Percentiles rank a stretch among this genome's conserved stretches.
phyloP scores from a whole-genome alignment of 2,797 vertebrate species.

The Oreonectes daqikongensis region DNA sequence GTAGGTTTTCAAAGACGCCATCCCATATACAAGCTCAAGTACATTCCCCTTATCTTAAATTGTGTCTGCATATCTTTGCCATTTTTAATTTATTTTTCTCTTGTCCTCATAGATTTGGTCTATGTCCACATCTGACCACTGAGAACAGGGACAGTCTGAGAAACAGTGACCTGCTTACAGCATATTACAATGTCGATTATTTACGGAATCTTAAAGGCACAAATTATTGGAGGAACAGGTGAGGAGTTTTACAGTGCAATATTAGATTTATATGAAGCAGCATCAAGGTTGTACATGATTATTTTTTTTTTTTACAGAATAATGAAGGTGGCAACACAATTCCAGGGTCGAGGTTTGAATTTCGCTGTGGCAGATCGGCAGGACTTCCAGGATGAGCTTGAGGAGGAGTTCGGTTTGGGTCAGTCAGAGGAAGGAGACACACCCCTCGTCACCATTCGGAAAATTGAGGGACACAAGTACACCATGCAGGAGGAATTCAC shows the following conservation, averaged over 20 bases:
- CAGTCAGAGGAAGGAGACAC: slow-evolving; percentile 51
- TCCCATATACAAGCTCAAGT: not conserved
- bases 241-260: not conserved
- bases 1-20: slow-evolving; percentile 46
- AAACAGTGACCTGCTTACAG: slow-evolving; percentile 58
- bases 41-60: too few relatives aligned
- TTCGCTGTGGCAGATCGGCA: slow-evolving; percentile 61
- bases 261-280: not conserved
- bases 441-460: slow-evolving; percentile 61
- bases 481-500: slow-evolving; percentile 67
- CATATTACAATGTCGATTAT: slow-evolving; percentile 64
- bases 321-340: slow-evolving; percentile 65
- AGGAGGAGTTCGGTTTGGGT: slow-evolving; percentile 64
- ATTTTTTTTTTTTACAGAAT: slow-evolving; percentile 52
- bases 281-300: not conserved
- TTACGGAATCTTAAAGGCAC: slow-evolving; percentile 64
- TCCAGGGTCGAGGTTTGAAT: slow-evolving; percentile 58
- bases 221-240: slow-evolving; percentile 70
- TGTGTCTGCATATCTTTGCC: not conserved
- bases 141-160: slow-evolving; percentile 60
- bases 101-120: slow-evolving; percentile 57
- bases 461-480: slow-evolving; percentile 64
- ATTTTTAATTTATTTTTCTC: not conserved
- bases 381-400: slow-evolving; percentile 63
- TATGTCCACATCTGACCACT: slow-evolving; percentile 64